phyloP scores from a whole-genome alignment of 2,797 vertebrate genomes.

The Chelonia mydas region DNA sequence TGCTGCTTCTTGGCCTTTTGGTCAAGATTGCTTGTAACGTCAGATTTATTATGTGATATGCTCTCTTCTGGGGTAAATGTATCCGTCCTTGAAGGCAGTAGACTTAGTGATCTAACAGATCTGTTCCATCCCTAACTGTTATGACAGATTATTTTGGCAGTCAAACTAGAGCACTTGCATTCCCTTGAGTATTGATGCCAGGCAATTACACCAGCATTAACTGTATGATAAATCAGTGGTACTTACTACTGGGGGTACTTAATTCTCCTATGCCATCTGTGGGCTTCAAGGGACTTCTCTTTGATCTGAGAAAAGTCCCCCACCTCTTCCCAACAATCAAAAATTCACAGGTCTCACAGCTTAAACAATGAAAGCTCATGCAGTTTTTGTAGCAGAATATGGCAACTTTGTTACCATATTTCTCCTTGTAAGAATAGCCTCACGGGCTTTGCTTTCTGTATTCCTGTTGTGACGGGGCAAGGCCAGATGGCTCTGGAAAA shows the following conservation, averaged over 20 bases:
- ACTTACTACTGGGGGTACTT: not conserved
- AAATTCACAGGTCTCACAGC: slow-evolving; percentile 1
- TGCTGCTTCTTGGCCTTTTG: not conserved
- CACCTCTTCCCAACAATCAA: slow-evolving; percentile 34
- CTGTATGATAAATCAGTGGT: slow-evolving; percentile 29
- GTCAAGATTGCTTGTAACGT: not conserved
- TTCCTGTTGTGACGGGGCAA: not conserved
- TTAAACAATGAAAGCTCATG: not conserved
- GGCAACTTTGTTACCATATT: slow-evolving; percentile 40
- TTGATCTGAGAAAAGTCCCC: slow-evolving; percentile 36
- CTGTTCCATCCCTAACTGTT: not conserved
- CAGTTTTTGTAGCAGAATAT: slow-evolving; percentile 21
- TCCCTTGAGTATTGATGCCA: not conserved
- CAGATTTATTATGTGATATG: not conserved
- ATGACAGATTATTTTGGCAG: not conserved
- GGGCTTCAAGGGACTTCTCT: slow-evolving; percentile 21
- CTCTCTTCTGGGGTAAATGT: not conserved
- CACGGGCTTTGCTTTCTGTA: not conserved
- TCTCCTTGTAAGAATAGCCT: slow-evolving; percentile 28
- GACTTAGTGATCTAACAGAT: not conserved
- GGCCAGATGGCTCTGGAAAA: too few species aligned
- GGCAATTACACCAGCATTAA: not conserved
- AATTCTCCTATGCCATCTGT: slow-evolving; percentile 4
- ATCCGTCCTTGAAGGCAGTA: not conserved
- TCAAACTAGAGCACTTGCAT: not conserved